Base-by-base conservation (phyloP, 2,888 invertebrate species). In the Agrenia bidenticulata region DNA sequence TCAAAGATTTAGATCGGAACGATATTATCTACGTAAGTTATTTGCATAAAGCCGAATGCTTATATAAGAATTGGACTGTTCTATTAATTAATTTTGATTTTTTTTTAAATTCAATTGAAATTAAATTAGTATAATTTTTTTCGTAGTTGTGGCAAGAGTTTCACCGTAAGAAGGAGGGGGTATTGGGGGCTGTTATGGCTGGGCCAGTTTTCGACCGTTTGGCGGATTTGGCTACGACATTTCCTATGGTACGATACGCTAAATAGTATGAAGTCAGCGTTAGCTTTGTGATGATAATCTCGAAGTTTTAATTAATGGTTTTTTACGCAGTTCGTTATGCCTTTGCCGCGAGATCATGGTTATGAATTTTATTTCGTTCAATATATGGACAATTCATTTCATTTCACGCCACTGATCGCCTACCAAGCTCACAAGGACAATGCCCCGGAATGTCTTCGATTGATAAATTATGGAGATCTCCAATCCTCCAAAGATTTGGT, bases 361-460 rank as follows among this genome's bases (percentile, higher is more conserved):
- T 94, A 90, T 78, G 93, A 94, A 80, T 93, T 93, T 79, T 86
- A 93, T 61, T 83, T 93, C 82, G 82, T 86, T 59, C 92, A 93
- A 79, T 89, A 87, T 79, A 81, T 84, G 45, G 85, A 85, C 1
- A 86, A 89, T 73, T 83, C 88, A 54, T 85, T 89, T 21, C 92
- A 93, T 79, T 91, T 93, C 79, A 93, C 93, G 1, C 90, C 93
- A 0, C 81, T 94, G 9, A 81, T 92, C 41, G 90, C 90, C 77
- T 94, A 88, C 80, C 93, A 88, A 86, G 86, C 89, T 1, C 91
- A 92, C 77, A 88, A 89, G 77, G 93, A 92, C 80, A 92, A 92
- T 81, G 90, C 93, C 0, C 92, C 93, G 0, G 92, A 92, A 79
- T 92, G 92, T 78, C 82, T 94, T 26, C 89, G 88, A 1, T 82